Evolutionary conservation across 2,888 invertebrate species (phyloP).

Genomic region (Pollenia angustigena): DNA sequence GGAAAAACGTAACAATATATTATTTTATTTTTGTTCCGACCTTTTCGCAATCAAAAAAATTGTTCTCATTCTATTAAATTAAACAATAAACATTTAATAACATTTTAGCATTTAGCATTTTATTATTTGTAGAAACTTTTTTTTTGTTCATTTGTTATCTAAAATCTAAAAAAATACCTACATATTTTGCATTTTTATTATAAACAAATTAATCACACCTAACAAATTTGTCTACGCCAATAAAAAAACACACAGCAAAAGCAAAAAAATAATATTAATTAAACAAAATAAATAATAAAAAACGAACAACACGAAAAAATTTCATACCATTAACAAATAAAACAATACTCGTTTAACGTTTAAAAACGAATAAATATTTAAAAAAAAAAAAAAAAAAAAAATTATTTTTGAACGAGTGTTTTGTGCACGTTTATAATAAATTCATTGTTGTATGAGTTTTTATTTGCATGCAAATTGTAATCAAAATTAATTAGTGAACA

Average conservation of each 20-base stretch:
- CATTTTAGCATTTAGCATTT: neutral
- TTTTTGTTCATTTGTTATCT: conserved; percentile 44
- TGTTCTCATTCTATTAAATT: neutral
- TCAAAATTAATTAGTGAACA: conserved; percentile 83
- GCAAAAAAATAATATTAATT: conserved; percentile 54
- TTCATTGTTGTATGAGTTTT: conserved; percentile 76
- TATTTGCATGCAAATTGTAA: conserved; percentile 83
- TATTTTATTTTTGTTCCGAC: no score
- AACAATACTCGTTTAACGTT: conserved; percentile 41
- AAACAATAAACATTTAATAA: conserved; percentile 19
- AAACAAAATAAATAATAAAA: conserved; percentile 33
- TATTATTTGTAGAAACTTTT: neutral
- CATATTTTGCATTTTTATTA: conserved; percentile 69
- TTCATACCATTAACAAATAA: conserved; percentile 24
- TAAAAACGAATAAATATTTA: conserved; percentile 37
- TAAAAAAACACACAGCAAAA: conserved; percentile 44
- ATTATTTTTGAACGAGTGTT: neutral
- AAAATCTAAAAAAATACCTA: conserved; percentile 50
- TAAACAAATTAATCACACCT: conserved; percentile 70
- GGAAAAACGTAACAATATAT: no score
- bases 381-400: no score
- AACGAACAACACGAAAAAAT: conserved; percentile 22
- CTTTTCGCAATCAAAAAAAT: neutral
- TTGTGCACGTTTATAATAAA: conserved; percentile 73
- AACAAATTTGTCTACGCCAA: conserved; percentile 71